Percentiles rank a stretch among this genome's conserved stretches.
phyloP scores from a whole-genome alignment of 2,113 vertebrate species.

The Grus americana region DNA sequence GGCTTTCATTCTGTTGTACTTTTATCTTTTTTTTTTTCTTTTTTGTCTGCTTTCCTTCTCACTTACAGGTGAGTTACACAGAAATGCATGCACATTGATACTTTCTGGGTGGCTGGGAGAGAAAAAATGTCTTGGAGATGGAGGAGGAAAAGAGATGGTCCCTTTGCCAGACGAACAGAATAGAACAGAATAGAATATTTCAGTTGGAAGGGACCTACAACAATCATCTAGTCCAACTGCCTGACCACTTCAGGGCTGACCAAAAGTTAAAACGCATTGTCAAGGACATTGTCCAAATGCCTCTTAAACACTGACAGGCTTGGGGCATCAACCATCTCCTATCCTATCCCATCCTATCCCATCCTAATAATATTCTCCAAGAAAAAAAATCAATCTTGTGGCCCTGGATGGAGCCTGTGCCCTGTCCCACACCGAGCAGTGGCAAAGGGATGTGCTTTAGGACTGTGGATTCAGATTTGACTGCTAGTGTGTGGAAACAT shows the following conservation, averaged over 20 bases:
- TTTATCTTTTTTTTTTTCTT: neutral
- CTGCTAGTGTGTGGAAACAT: neutral
- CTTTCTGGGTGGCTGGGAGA: neutral
- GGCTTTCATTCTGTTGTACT: neutral
- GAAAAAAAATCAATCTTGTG: neutral
- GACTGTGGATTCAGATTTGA: neutral
- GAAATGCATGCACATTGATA: neutral
- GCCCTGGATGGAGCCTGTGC: neutral
- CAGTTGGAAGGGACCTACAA: no score
- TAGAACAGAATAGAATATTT: no score
- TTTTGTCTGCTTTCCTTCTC: neutral
- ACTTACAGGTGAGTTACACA: neutral
- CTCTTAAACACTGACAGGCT: no score
- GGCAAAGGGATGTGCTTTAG: neutral
- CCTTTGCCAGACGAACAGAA: neutral
- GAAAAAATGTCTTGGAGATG: neutral
- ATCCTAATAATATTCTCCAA: no score
- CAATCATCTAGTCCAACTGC: no score
- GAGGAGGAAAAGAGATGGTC: neutral
- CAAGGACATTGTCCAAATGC: no score
- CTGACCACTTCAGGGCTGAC: no score
- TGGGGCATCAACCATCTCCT: no score
- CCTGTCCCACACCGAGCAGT: rapidly evolving
- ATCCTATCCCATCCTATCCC: no score
- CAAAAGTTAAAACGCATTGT: no score